These are phyloP conservation scores for Brenthis hecate DNA, from an alignment of 2,888 invertebrate species.

Conservation along the genomic window DNA sequence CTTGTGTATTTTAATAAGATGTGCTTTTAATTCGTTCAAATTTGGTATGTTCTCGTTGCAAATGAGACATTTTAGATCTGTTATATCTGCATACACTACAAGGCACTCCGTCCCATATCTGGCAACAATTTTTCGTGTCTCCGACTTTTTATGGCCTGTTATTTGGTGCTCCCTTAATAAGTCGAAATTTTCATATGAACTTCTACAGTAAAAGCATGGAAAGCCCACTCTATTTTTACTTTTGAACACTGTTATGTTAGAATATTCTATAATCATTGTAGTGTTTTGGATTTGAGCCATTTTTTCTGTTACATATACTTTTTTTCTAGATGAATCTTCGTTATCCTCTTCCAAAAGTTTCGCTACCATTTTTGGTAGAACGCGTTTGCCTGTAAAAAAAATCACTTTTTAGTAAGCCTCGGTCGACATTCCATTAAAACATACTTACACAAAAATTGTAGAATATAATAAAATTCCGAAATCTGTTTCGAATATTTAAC, in stretches of 20 bases:
- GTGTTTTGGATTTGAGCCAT: slow-evolving; percentile 59
- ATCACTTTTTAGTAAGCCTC: too few relatives aligned
- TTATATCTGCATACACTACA: slow-evolving; percentile 66
- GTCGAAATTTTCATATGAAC: slow-evolving; percentile 54
- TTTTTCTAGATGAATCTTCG: slow-evolving; percentile 32
- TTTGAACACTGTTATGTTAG: slow-evolving; percentile 64
- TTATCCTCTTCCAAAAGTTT: slow-evolving; percentile 37
- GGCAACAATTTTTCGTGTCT: slow-evolving; percentile 50
- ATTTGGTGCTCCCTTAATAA: slow-evolving; percentile 53
- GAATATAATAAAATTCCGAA: too few relatives aligned
- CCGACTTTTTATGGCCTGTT: slow-evolving; percentile 49
- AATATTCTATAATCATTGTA: slow-evolving; percentile 53
- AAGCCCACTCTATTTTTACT: slow-evolving; percentile 61
- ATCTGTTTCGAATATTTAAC: too few relatives aligned
- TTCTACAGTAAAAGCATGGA: slow-evolving; percentile 69
- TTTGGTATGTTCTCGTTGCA: slow-evolving; percentile 50
- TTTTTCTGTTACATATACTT: slow-evolving; percentile 57
- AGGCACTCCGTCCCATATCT: slow-evolving; percentile 61
- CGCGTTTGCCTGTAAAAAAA: slow-evolving; percentile 49
- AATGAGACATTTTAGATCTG: slow-evolving; percentile 58
- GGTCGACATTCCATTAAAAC: too few relatives aligned
- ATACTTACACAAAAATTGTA: too few relatives aligned
- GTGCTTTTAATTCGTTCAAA: slow-evolving; percentile 58
- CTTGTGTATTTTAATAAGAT: slow-evolving; percentile 57
- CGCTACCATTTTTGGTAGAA: slow-evolving; percentile 51